Base-by-base conservation (phyloP, 2,888 invertebrate species). In the Spisula subtruncata region DNA sequence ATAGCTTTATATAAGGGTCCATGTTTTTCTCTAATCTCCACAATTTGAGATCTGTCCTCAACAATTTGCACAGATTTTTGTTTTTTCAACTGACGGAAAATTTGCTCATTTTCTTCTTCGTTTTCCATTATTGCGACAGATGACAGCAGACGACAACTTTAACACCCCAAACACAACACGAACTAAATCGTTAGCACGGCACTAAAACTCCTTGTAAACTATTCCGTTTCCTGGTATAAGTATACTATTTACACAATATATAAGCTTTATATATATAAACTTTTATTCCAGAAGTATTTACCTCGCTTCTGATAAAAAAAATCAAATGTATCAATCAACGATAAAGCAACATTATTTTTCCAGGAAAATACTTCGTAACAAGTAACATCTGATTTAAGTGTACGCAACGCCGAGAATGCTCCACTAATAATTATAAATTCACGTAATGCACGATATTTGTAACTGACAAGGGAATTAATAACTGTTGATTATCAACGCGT, bases 1-100 rank as follows among this genome's bases (percentile, higher is more conserved):
- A 97, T 97, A n/a, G 97, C 97, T 85, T 96, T 96, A 90, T 97
- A 96, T 89, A 97, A 95, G 48, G 96, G 95, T 98, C 98, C 97
- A 98, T 98, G 96, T 98, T 96, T 96, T 87, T 96, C 96, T 29
- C 94, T 93, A n/a, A 96, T 91, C 92, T 96, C 96, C 12, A 96
- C 89, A 46, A 96, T 93, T 46, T 96, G 95, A 14, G 93, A 91
- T 51, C 92, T 93, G 75, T 95, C 95, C n/a, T 95, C 95, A 35
- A 85, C 92, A 75, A 94, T 94, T 90, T 93, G 94, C 54, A 94
- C 95, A 51, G 93, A 93, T 54, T 92, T 92, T 87, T 94, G 91
- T 48, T 51, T 60, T 56, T 86, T 86, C 46, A 88, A 29, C 46
- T 46, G 81, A 12, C 81, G 83, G 75, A 87, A 82, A 35, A 87